phyloP scores from a whole-genome alignment of 1,140 invertebrate species.

The Aphaenogaster ashmeadi region DNA sequence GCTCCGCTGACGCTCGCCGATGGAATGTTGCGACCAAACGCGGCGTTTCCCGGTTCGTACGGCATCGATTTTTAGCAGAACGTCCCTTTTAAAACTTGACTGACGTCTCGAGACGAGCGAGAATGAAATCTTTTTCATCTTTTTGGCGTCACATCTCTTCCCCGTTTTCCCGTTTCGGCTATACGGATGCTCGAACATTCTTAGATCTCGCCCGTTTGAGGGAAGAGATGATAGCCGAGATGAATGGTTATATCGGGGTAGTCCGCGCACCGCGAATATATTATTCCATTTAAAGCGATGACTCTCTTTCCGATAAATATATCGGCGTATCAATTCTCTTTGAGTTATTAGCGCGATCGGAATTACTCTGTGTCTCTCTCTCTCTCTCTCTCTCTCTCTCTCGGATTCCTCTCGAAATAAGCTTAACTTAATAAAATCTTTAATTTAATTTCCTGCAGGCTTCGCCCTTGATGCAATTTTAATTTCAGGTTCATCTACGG shows the following conservation, averaged over 20 bases:
- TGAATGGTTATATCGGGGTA: neutral
- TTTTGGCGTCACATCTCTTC: neutral
- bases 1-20: neutral
- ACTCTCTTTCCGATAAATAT: slow-evolving; percentile 8
- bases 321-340: slow-evolving; percentile 4
- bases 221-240: neutral
- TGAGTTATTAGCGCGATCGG: slow-evolving; percentile 17
- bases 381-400: too few relatives aligned
- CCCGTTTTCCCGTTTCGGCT: neutral
- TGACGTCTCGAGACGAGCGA: neutral
- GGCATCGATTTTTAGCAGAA: slow-evolving; percentile 24
- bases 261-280: neutral
- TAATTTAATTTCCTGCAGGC: slow-evolving; percentile 18
- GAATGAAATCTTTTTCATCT: slow-evolving; percentile 21
- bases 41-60: neutral
- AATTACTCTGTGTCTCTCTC: neutral
- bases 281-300: slow-evolving; percentile 15
- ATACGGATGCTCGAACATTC: slow-evolving; percentile 1
- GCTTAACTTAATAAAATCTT: slow-evolving; percentile 39
- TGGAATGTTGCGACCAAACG: slow-evolving; percentile 6
- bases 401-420: slow-evolving; percentile 20
- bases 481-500: slow-evolving; percentile 27
- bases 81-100: slow-evolving; percentile 12
- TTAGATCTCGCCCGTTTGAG: neutral
- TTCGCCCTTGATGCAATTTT: slow-evolving; percentile 22